phyloP scores from a whole-genome alignment of 2,888 invertebrate species.

The Caenorhabditis plicata region DNA sequence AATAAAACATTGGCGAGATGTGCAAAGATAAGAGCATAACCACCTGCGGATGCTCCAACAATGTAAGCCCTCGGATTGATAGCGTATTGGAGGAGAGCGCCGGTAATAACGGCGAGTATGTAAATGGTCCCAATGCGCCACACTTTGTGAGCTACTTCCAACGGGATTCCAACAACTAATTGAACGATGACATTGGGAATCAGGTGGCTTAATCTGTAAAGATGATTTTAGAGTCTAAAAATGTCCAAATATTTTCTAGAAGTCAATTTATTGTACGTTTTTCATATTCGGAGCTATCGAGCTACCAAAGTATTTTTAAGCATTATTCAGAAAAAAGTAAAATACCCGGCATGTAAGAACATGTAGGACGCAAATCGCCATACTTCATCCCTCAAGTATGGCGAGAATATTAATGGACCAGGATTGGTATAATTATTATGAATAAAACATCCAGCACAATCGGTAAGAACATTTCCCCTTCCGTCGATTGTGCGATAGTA shows the following conservation, averaged over 20 bases:
- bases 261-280: too few species aligned
- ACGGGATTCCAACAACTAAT: slow-evolving; percentile 84
- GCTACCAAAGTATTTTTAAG: not conserved
- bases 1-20: slow-evolving; percentile 67
- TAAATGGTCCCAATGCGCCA: slow-evolving; percentile 79
- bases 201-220: slow-evolving; percentile 72
- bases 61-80: slow-evolving; percentile 73
- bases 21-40: slow-evolving; percentile 67
- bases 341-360: slow-evolving; percentile 46
- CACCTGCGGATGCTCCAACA: slow-evolving; percentile 69
- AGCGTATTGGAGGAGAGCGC: slow-evolving; percentile 69
- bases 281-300: too few species aligned
- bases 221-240: slow-evolving; percentile 7
- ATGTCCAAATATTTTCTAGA: not conserved
- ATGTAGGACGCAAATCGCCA: slow-evolving; percentile 91
- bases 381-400: slow-evolving; percentile 79
- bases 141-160: slow-evolving; percentile 88
- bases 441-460: slow-evolving; percentile 76
- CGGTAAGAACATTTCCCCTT: slow-evolving; percentile 67
- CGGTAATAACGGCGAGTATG: slow-evolving; percentile 62
- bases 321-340: not conserved
- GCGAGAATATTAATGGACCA: slow-evolving; percentile 80
- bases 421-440: slow-evolving; percentile 22
- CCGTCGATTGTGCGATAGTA: slow-evolving; percentile 68
- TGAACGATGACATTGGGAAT: slow-evolving; percentile 88